These are phyloP conservation scores for Armadillidium nasatum DNA, from an alignment of 1,140 invertebrate genomes.

Conservation along the genomic window DNA sequence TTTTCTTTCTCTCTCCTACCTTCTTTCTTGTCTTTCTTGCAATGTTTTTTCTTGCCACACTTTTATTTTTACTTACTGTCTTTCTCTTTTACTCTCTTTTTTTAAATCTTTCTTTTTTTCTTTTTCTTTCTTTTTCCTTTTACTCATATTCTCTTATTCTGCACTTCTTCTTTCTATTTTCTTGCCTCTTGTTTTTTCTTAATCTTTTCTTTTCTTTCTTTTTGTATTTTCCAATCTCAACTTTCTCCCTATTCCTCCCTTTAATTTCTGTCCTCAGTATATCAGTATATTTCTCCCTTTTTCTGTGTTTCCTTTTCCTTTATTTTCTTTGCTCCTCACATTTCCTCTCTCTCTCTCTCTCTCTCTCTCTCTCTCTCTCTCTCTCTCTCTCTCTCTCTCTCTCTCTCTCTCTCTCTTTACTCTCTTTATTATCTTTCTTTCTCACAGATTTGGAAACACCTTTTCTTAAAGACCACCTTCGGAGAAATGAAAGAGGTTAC, in stretches of 20 bases:
- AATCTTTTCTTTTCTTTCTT: too few relatives aligned
- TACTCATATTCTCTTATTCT: too few relatives aligned
- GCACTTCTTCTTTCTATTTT: background rate
- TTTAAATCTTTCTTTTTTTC: background rate
- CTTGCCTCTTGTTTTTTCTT: too few relatives aligned
- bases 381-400: slow-evolving; percentile 2
- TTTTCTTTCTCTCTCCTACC: background rate
- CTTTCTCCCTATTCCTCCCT: too few relatives aligned
- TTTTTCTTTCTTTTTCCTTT: background rate
- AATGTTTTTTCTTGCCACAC: background rate
- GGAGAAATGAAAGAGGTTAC: too few relatives aligned
- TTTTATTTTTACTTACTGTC: background rate
- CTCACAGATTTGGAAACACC: background rate
- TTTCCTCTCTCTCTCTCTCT: background rate
- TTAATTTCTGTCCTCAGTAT: too few relatives aligned
- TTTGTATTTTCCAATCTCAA: too few relatives aligned
- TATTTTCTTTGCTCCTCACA: background rate
- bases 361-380: background rate
- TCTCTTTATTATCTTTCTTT: background rate
- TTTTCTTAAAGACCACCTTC: too few relatives aligned
- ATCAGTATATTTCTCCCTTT: too few relatives aligned
- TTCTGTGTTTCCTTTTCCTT: too few relatives aligned
- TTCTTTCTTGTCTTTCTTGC: background rate
- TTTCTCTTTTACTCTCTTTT: background rate
- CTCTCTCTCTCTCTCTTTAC: background rate